Conservation (phyloP, 1,140 invertebrate species). For the Aphelinus certus region DNA sequence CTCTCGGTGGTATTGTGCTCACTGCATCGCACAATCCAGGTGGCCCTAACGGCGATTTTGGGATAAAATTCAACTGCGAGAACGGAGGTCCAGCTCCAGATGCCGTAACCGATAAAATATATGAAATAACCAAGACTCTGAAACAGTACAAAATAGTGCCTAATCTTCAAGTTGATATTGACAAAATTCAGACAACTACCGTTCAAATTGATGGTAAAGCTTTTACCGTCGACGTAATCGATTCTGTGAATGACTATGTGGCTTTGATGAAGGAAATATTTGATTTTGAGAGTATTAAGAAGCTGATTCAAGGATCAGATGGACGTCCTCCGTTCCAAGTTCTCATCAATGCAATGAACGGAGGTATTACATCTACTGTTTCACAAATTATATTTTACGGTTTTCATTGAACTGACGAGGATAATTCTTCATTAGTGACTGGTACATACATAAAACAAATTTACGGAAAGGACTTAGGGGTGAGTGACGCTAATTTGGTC, state of each 20-base stretch:
- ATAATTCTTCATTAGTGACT: conserved; percentile 75
- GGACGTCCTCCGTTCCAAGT: conserved; percentile 80
- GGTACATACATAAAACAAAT: conserved; percentile 94
- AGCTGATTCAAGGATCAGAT: conserved; percentile 76
- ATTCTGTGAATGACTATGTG: conserved; percentile 91
- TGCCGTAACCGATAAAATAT: conserved; percentile 89
- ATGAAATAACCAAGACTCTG: conserved; percentile 82
- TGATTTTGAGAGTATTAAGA: conserved; percentile 87
- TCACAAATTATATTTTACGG: conserved; percentile 3
- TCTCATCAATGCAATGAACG: conserved; percentile 93
- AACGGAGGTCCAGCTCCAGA: conserved; percentile 98
- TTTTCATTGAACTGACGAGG: too few species aligned
- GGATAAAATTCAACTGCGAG: conserved; percentile 97
- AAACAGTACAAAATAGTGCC: conserved; percentile 83
- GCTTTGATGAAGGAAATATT: conserved; percentile 96
- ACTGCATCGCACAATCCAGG: conserved; percentile 99
- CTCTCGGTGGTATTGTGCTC: conserved; percentile 91
- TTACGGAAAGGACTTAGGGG: conserved; percentile 87
- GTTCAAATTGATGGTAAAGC: conserved; percentile 75
- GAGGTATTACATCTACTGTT: conserved; percentile 70
- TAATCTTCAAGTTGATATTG: conserved; percentile 81
- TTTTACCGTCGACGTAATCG: conserved; percentile 91
- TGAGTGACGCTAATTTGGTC: conserved; percentile 75
- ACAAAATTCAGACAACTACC: conserved; percentile 67
- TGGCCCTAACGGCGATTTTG: conserved; percentile 96